Conservation (phyloP, 2,888 invertebrate species). For the Oxyteleia sp. region DNA sequence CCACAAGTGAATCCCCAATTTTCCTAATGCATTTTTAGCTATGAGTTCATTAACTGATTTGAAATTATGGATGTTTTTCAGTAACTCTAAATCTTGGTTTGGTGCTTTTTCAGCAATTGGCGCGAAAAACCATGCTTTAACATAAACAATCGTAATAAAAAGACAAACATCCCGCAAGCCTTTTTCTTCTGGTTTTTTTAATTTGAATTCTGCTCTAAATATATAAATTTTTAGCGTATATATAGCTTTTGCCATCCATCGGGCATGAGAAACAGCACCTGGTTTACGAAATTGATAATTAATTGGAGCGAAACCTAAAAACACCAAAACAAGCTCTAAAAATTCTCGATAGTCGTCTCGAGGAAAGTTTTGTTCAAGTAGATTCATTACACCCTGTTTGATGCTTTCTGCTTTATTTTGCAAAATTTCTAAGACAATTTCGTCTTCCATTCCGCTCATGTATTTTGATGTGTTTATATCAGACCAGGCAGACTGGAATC, state of each 20-base stretch:
- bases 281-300: constrained; percentile 53
- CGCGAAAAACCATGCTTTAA: constrained; percentile 66
- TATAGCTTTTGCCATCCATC: constrained; percentile 1
- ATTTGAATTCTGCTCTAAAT: neutral
- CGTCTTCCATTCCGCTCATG: constrained; percentile 31
- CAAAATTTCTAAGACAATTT: constrained; percentile 30
- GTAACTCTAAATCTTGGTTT: constrained; percentile 63
- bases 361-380: constrained; percentile 29
- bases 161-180: neutral
- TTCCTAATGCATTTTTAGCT: constrained; percentile 15
- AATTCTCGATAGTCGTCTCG: constrained; percentile 76
- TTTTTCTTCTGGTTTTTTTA: neutral
- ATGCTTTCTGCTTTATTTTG: constrained; percentile 17
- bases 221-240: neutral
- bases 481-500: constrained; percentile 14
- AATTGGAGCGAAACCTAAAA: constrained; percentile 58
- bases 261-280: constrained; percentile 76
- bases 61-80: constrained; percentile 60
- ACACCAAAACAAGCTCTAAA: constrained; percentile 75
- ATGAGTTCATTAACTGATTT: constrained; percentile 41
- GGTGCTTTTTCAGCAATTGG: constrained; percentile 59
- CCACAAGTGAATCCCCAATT: neutral
- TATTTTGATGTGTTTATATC: constrained; percentile 23
- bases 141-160: constrained; percentile 39
- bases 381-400: constrained; percentile 6